phyloP scores from a whole-genome alignment of 2,797 vertebrate species.

The Siniperca scherzeri region DNA sequence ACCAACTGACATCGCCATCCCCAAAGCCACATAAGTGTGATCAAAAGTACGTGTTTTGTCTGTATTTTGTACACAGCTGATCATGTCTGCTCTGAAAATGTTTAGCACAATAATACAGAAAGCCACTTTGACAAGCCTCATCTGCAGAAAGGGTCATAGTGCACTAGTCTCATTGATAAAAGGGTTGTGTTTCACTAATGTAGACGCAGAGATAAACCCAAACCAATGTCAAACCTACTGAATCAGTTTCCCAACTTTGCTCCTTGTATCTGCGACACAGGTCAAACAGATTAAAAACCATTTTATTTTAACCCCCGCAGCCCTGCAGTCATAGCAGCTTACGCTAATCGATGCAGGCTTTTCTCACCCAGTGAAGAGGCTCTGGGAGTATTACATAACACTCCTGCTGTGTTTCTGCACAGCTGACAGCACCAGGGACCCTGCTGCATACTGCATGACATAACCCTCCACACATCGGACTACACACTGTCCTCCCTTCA shows the following conservation, averaged over 20 bases:
- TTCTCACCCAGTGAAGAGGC: constrained; percentile 45
- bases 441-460: constrained; percentile 64
- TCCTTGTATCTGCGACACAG: constrained; percentile 6
- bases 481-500: constrained; percentile 49
- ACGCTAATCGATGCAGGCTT: constrained; percentile 34
- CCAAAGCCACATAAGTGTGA: no score
- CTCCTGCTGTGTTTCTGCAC: constrained; percentile 50
- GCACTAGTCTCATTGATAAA: background rate
- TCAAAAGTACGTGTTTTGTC: no score
- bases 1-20: no score
- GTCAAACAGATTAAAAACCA: constrained; percentile 33
- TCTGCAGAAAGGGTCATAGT: background rate
- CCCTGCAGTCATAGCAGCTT: background rate
- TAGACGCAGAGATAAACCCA: background rate
- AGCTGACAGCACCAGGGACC: constrained; percentile 44
- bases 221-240: background rate
- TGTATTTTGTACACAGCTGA: background rate
- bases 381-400: constrained; percentile 63
- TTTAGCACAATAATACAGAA: background rate
- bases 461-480: constrained; percentile 48
- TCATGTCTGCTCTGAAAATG: background rate
- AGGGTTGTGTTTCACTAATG: background rate
- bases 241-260: background rate
- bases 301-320: constrained; percentile 45
- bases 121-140: background rate